Percentiles rank a stretch among this genome's conserved stretches.
phyloP scores from a whole-genome alignment of 1,140 invertebrate genomes.

The Pantala flavescens region DNA sequence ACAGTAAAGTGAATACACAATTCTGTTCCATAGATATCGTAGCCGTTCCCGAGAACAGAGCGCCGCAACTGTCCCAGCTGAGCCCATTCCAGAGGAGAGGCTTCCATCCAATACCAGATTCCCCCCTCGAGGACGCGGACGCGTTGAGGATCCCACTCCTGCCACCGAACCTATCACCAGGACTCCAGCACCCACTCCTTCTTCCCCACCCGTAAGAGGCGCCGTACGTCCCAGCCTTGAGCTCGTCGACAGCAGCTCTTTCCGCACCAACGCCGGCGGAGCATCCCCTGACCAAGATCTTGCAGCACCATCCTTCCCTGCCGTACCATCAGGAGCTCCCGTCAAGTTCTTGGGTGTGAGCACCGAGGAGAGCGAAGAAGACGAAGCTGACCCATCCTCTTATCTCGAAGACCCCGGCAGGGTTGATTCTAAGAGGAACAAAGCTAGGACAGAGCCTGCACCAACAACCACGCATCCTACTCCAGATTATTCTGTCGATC shows the following conservation, averaged over 20 bases:
- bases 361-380: background rate
- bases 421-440: background rate
- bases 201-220: constrained; percentile 22
- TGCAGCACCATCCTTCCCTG: constrained; percentile 5
- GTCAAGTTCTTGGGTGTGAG: constrained; percentile 9
- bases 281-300: constrained; percentile 21
- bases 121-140: constrained; percentile 52
- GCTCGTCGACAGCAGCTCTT: constrained; percentile 64
- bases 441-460: background rate
- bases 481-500: background rate
- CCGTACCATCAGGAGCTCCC: constrained; percentile 2
- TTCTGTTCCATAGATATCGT: background rate
- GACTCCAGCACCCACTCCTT: constrained; percentile 6
- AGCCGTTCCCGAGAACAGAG: background rate
- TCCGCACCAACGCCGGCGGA: constrained; percentile 51
- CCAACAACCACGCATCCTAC: background rate
- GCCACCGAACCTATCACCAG: constrained; percentile 17
- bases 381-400: background rate
- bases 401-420: background rate
- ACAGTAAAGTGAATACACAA: background rate
- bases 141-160: constrained; percentile 37
- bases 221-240: constrained; percentile 56
- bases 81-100: constrained; percentile 41
- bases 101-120: constrained; percentile 67
- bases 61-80: background rate